Conservation (phyloP, 2,888 invertebrate species). For the Acleris literana region DNA sequence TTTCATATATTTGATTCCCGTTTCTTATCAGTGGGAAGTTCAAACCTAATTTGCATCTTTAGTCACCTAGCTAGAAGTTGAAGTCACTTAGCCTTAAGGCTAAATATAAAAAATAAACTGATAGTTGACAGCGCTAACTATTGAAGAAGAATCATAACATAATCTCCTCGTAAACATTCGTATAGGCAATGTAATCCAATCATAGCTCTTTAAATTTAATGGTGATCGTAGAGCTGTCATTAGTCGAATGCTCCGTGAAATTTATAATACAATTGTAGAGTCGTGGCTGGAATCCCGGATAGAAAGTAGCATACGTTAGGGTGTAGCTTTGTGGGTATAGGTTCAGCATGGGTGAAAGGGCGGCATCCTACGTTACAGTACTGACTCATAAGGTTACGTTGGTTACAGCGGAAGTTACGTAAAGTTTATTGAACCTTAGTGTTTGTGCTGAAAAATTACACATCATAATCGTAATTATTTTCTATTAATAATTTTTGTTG, state of each 20-base stretch:
- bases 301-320: slow-evolving; percentile 27
- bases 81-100: too few species aligned
- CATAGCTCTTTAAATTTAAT: slow-evolving; percentile 13
- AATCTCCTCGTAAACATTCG: not conserved
- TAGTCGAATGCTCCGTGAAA: slow-evolving; percentile 15
- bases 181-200: not conserved
- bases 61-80: too few species aligned
- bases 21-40: too few species aligned
- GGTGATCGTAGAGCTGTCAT: not conserved
- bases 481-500: not conserved
- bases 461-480: not conserved
- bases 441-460: not conserved
- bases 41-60: too few species aligned
- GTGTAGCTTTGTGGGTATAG: slow-evolving; percentile 16
- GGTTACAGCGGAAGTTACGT: not conserved
- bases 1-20: too few species aligned
- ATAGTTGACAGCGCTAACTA: too few species aligned
- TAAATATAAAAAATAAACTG: too few species aligned
- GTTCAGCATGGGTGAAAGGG: slow-evolving; percentile 28
- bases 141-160: not conserved
- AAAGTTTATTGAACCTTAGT: not conserved
- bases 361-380: slow-evolving; percentile 2
- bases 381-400: not conserved
- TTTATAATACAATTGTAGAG: slow-evolving; percentile 28
- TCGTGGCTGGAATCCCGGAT: slow-evolving; percentile 28